Evolutionary conservation across 2,888 invertebrate genomes (phyloP), one percentile per base, ranked within the genome.

Genomic region (Esperia sulphurella): DNA sequence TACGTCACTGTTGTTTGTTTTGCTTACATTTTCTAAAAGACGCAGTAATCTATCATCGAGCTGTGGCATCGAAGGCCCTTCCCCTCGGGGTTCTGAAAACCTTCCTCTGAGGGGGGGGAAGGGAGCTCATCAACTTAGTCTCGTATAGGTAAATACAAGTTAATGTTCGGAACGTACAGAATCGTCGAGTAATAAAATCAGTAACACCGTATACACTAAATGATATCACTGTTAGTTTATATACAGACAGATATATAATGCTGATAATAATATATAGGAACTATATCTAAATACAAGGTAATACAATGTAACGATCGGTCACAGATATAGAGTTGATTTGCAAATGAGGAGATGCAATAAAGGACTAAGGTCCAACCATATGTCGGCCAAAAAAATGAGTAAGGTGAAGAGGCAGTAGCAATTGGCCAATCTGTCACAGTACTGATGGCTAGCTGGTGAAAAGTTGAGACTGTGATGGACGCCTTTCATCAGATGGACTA

Each of bases 81-180:
- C 40, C 40, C 40, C 40, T 13, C 40, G 40, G 40, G 14, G 40
- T 14, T 40, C 10, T 40, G 10, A 8, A 14, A 40, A 14, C 7
- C 40, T 40, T 21, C 21, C 5, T 13, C 12, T 3, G 3, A 14
- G 40, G 14, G 40, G 14, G n/a, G 40, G 40, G 14, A 10, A 12
- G 40, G 40, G n/a, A 35, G 35, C 6, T 40, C 8, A 14, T 10
- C 35, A 40, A 14, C 21, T 14, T 40, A 14, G 40, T n/a, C n/a
- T 35, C 35, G n/a, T 3, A 35, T 30, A 30, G 55, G 55, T 59
- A 59, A 62, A 67, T 52, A 61, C 50, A 45, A 53, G 49, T 68
- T 67, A 66, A 78, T 67, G 65, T 53, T 59, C 57, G 50, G 61
- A 59, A 73, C 79, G 68, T 58, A 68, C 63, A 49, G 62, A 72